Conservation (phyloP, 2,797 vertebrate genomes). For the Limosa lapponica region DNA sequence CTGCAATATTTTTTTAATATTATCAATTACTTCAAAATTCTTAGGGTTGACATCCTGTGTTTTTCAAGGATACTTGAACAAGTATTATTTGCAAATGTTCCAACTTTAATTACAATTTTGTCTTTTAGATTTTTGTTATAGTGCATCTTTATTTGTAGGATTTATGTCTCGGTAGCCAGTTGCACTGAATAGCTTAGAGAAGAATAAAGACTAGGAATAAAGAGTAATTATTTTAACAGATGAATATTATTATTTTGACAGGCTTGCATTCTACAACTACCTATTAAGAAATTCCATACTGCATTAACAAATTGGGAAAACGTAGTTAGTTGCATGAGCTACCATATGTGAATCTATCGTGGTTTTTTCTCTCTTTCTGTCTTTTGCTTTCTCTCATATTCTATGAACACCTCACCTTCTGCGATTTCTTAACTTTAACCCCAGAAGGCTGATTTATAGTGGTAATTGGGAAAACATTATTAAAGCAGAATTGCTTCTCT, state of each 20-base stretch:
- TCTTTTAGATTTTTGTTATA: not conserved
- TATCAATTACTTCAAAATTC: not conserved
- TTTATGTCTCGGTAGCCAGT: not conserved
- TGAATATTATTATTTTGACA: too few species aligned
- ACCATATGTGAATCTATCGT: not conserved
- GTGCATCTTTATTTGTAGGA: not conserved
- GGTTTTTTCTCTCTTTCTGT: not conserved
- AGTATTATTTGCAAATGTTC: not conserved
- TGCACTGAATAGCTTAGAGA: not conserved
- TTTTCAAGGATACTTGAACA: not conserved
- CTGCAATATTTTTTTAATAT: not conserved
- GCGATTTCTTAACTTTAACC: not conserved
- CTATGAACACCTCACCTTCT: not conserved
- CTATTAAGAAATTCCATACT: not conserved
- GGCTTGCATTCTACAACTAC: not conserved
- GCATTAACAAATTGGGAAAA: not conserved
- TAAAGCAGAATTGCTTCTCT: not conserved
- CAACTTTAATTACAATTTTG: not conserved
- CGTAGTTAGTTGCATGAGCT: not conserved
- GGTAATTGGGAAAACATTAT: not conserved
- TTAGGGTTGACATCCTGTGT: not conserved
- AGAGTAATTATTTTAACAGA: not conserved
- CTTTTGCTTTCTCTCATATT: not conserved
- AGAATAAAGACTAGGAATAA: not conserved
- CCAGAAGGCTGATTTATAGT: not conserved